phyloP scores from a whole-genome alignment of 1,140 invertebrate genomes.

The Lordiphosa mommai region DNA sequence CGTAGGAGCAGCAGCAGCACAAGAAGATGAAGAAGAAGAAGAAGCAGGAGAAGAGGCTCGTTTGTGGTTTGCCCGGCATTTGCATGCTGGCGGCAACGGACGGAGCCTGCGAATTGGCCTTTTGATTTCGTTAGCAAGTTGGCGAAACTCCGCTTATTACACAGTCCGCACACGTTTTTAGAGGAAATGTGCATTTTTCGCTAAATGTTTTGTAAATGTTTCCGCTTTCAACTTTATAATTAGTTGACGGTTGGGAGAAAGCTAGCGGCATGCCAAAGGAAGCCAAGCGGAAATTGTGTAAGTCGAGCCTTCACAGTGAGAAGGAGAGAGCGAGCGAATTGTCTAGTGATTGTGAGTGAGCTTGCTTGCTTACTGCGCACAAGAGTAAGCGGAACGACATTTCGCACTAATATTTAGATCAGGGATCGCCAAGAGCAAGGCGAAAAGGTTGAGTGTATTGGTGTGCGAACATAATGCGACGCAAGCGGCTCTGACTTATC shows the following conservation, averaged over 20 bases:
- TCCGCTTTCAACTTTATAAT: slow-evolving; percentile 76
- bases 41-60: background rate
- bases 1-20: background rate
- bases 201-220: slow-evolving; percentile 79
- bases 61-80: slow-evolving; percentile 29
- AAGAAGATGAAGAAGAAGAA: background rate
- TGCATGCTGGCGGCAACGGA: slow-evolving; percentile 42
- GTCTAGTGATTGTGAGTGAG: too few relatives aligned
- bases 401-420: too few relatives aligned
- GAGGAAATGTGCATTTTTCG: slow-evolving; percentile 72
- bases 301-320: slow-evolving; percentile 10
- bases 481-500: too few relatives aligned
- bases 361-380: too few relatives aligned
- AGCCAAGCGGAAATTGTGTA: slow-evolving; percentile 54
- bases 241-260: slow-evolving; percentile 48
- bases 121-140: slow-evolving; percentile 49
- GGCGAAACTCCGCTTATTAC: slow-evolving; percentile 33
- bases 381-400: too few relatives aligned
- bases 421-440: too few relatives aligned
- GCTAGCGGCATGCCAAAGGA: slow-evolving; percentile 14
- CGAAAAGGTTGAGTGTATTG: too few relatives aligned
- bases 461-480: too few relatives aligned
- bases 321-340: too few relatives aligned
- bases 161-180: slow-evolving; percentile 72
- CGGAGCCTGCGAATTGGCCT: slow-evolving; percentile 22